A percentile compares a stretch with the other conserved stretches of the same genome.
These are phyloP conservation scores for Bambusicola thoracicus DNA, from an alignment of 2,113 vertebrate species.

Conservation along the genomic window DNA sequence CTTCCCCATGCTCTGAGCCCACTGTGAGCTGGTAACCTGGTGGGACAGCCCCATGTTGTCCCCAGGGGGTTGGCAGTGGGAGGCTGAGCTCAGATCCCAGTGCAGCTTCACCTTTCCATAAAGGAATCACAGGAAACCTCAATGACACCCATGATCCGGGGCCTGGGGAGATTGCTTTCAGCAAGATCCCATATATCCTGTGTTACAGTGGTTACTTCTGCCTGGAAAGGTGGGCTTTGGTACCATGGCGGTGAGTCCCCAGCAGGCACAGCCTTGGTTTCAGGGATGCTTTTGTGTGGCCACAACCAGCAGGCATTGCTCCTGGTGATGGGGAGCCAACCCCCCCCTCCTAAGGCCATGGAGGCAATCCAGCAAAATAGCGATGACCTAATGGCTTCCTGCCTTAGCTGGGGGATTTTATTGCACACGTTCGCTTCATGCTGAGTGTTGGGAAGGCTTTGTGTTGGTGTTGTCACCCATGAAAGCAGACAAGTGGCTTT, in stretches of 20 bases:
- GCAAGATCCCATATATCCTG: background rate
- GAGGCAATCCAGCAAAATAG: background rate
- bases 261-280: background rate
- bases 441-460: background rate
- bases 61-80: background rate
- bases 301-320: accelerated
- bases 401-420: background rate
- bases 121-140: background rate
- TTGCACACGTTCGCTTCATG: accelerated
- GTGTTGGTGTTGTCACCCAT: background rate
- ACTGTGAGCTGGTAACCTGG: background rate
- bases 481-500: background rate
- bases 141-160: background rate
- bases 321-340: background rate
- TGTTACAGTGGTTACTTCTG: background rate
- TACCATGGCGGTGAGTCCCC: background rate
- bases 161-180: background rate
- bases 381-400: background rate
- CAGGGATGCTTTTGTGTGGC: background rate
- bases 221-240: accelerated
- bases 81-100: background rate
- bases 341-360: background rate
- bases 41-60: background rate
- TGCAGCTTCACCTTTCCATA: background rate
- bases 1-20: background rate